phyloP scores from a whole-genome alignment of 2,888 invertebrate genomes.

The Caenorhabditis sp. region DNA sequence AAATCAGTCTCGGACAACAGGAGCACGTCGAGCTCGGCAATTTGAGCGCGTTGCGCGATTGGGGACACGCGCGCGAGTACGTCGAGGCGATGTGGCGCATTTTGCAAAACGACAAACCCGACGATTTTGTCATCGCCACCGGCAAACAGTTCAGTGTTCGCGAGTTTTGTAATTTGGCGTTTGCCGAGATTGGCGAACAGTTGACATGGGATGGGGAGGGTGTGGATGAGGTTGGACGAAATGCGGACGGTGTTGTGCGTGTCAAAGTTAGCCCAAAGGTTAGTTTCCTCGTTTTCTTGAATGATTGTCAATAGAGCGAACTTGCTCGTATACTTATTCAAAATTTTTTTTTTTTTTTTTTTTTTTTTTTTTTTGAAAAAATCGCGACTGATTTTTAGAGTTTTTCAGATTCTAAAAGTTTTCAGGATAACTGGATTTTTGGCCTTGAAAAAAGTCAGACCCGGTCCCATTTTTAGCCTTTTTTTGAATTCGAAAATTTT shows the following conservation, averaged over 20 bases:
- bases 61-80: constrained; percentile 79
- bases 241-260: constrained; percentile 80
- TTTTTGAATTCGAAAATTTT: too few species aligned
- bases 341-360: too few species aligned
- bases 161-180: constrained; percentile 92
- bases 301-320: too few species aligned
- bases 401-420: too few species aligned
- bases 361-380: too few species aligned
- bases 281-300: neutral
- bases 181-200: constrained; percentile 81
- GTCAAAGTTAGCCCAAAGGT: constrained; percentile 82
- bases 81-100: constrained; percentile 95
- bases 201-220: constrained; percentile 90
- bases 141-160: constrained; percentile 92
- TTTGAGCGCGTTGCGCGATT: constrained; percentile 92
- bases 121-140: constrained; percentile 96
- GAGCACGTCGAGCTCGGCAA: constrained; percentile 85
- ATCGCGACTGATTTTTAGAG: too few species aligned
- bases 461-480: too few species aligned
- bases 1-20: constrained; percentile 87
- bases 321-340: too few species aligned
- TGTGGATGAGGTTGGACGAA: constrained; percentile 82
- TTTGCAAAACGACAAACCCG: constrained; percentile 88
- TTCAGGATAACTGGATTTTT: too few species aligned
- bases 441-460: too few species aligned